A percentile compares a stretch with the other conserved stretches of the same genome.
These are phyloP conservation scores for Octodonta nipae DNA, from an alignment of 2,888 invertebrate genomes.

Conservation along the genomic window DNA sequence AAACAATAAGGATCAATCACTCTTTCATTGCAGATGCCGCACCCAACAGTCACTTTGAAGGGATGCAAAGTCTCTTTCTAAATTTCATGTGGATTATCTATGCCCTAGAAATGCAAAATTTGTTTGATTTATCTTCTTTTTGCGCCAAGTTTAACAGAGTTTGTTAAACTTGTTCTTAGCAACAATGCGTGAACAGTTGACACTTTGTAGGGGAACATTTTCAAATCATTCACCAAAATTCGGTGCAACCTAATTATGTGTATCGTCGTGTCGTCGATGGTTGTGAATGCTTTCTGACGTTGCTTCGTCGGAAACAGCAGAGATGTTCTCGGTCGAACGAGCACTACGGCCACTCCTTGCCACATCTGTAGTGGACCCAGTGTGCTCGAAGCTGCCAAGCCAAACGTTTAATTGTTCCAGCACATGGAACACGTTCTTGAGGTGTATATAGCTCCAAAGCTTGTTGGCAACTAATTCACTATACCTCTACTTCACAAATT, in stretches of 20 bases:
- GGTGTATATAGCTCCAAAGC: background rate
- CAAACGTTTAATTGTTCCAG: no score
- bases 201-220: no score
- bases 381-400: background rate
- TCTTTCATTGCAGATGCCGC: background rate
- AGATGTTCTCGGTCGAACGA: conserved; percentile 1
- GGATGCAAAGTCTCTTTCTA: background rate
- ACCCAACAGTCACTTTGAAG: background rate
- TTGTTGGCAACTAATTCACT: background rate
- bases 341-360: conserved; percentile 1
- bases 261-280: no score
- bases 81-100: background rate
- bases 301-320: conserved; percentile 1
- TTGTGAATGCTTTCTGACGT: no score
- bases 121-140: background rate
- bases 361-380: conserved; percentile 1
- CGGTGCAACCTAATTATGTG: no score
- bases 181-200: background rate
- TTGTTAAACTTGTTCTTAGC: no score
- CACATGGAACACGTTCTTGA: conserved; percentile 1
- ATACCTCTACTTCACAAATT: conserved; percentile 1
- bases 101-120: background rate
- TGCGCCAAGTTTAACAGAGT: no score
- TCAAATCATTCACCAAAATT: conserved; percentile 1
- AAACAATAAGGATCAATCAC: background rate